Conservation (phyloP, 2,113 vertebrate genomes). For the Zosterops borbonicus region DNA sequence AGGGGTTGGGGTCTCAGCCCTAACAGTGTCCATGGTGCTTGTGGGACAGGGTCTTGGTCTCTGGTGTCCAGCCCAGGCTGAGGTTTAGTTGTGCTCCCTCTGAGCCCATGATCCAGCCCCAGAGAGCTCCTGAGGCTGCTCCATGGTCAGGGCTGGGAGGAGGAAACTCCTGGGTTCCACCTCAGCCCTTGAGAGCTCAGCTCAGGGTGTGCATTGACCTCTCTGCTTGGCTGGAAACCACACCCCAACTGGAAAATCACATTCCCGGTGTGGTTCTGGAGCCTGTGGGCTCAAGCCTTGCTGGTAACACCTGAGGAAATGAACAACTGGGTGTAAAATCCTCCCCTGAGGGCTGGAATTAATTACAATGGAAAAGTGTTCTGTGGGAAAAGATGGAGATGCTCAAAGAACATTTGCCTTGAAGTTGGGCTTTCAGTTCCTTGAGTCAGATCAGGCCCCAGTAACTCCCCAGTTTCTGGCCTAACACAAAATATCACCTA, state of each 20-base stretch:
- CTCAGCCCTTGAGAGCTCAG: background rate
- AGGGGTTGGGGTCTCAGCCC: rapidly evolving
- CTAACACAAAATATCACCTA: background rate
- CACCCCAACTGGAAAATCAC: background rate
- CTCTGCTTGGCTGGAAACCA: background rate
- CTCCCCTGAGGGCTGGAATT: background rate
- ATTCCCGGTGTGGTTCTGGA: background rate
- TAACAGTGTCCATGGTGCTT: rapidly evolving
- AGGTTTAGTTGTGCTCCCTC: background rate
- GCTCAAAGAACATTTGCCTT: background rate
- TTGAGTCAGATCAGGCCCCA: background rate
- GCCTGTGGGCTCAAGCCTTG: background rate
- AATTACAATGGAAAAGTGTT: background rate
- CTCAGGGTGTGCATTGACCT: background rate
- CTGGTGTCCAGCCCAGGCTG: background rate
- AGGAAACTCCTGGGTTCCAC: background rate
- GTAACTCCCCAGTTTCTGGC: background rate
- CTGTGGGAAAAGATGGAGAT: background rate
- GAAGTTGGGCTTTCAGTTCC: background rate
- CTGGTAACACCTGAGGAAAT: background rate
- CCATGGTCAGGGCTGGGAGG: background rate
- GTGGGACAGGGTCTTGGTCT: rapidly evolving
- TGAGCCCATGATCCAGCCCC: background rate
- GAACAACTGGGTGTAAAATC: background rate
- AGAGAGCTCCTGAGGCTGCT: background rate